These are phyloP conservation scores for Dreissena rostriformis DNA, from an alignment of 1,140 invertebrate genomes.

Conservation along the genomic window DNA sequence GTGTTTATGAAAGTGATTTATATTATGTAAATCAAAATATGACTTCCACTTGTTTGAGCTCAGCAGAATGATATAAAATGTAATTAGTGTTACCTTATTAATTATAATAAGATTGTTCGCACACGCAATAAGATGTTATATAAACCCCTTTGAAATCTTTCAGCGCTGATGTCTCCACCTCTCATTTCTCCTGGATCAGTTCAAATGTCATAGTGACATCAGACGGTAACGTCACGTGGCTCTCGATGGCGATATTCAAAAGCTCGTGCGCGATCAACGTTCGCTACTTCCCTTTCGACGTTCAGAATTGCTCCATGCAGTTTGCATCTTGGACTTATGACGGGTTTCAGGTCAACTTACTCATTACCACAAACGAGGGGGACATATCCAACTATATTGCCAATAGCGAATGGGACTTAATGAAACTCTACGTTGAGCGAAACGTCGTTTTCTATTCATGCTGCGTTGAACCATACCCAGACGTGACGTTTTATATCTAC, in stretches of 20 bases:
- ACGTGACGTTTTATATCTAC: slow-evolving; percentile 81
- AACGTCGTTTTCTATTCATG: slow-evolving; percentile 88
- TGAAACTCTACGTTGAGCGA: slow-evolving; percentile 80
- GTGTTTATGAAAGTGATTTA: neutral
- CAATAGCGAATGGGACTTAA: slow-evolving; percentile 82
- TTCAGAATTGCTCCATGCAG: slow-evolving; percentile 82
- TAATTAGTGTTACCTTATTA: too few species aligned
- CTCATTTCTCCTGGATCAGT: slow-evolving; percentile 76
- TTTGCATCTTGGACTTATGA: slow-evolving; percentile 99
- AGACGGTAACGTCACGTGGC: slow-evolving; percentile 83
- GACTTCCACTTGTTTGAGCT: neutral
- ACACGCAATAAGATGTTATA: too few species aligned
- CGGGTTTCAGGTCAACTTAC: slow-evolving; percentile 83
- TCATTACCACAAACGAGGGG: slow-evolving; percentile 72
- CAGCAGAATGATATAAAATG: too few species aligned
- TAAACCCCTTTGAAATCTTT: slow-evolving; percentile 4
- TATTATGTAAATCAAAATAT: neutral
- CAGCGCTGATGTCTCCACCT: slow-evolving; percentile 79
- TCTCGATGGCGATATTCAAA: slow-evolving; percentile 83
- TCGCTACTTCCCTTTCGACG: slow-evolving; percentile 83
- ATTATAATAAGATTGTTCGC: too few species aligned
- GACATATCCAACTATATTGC: slow-evolving; percentile 82
- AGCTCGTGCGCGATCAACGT: slow-evolving; percentile 82
- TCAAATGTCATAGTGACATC: slow-evolving; percentile 82
- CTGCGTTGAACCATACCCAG: slow-evolving; percentile 82